These are phyloP conservation scores for Sacculina carcini DNA, from an alignment of 2,888 invertebrate species.

Conservation along the genomic window DNA sequence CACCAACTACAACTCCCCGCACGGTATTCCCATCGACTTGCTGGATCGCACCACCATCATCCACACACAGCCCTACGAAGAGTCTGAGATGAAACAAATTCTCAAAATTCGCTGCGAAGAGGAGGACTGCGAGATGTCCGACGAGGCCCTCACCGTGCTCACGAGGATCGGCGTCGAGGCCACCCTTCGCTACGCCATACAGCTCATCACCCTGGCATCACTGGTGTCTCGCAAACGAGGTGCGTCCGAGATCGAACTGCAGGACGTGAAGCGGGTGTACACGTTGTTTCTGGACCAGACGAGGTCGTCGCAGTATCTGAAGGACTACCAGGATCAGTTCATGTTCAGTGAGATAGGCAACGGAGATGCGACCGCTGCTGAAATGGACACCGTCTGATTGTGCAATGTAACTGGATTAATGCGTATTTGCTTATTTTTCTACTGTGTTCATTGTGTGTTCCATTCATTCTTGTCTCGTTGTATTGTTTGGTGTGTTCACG, in stretches of 20 bases:
- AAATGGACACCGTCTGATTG: too few species aligned
- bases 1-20: constrained; percentile 74
- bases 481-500: too few species aligned
- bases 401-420: too few species aligned
- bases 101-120: constrained; percentile 84
- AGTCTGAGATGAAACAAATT: constrained; percentile 69
- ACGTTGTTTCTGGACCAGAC: constrained; percentile 79
- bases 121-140: constrained; percentile 83
- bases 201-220: constrained; percentile 80
- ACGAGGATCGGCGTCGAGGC: constrained; percentile 81
- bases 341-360: constrained; percentile 36
- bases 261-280: constrained; percentile 85
- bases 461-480: too few species aligned
- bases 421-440: too few species aligned
- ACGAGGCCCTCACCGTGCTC: constrained; percentile 65
- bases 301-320: constrained; percentile 71
- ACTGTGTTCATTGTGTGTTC: too few species aligned
- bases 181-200: constrained; percentile 84
- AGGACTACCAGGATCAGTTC: constrained; percentile 84
- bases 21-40: constrained; percentile 89
- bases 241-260: constrained; percentile 46
- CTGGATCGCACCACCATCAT: constrained; percentile 86
- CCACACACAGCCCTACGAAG: constrained; percentile 61
- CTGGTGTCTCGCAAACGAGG: constrained; percentile 78
- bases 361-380: too few species aligned